Base-by-base conservation (phyloP, 2,888 invertebrate genomes). In the Leptogaster cylindrica region DNA sequence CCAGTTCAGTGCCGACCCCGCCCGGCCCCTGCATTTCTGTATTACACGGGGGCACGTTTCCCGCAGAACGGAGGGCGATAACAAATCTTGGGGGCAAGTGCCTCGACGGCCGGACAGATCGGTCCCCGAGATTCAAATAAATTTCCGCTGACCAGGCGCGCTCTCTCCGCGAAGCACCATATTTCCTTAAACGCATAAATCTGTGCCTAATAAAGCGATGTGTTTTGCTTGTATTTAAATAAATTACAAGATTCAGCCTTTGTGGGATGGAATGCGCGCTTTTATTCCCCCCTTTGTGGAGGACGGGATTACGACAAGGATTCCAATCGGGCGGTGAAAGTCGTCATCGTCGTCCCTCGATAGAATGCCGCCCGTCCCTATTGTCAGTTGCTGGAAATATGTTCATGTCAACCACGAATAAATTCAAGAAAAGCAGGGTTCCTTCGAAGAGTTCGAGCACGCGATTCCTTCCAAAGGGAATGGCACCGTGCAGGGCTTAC, bases 201-300 rank as follows among this genome's bases (percentile, higher is more conserved):
- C 58, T 58, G 25, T 51, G 51, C 51, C 51, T 51, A 51, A 51
- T 51, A 51, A 51, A 58, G 58, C 58, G 58, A 58, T 58, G 58
- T 58, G 58, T 58, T 58, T 58, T 14, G 58, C 41, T 39, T 58
- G 39, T 39, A 58, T 58, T 58, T 58, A 41, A 58, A 58, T 58
- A 58, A 58, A 58, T 58, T 58, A 58, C 58, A 20, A 58, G 27
- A 41, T 58, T 25, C 41, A 33, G 39, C 58, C 39, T 58, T 41
- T 41, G 23, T 39, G 23, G 36, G 41, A 39, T 23, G 23, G 36
- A 58, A 39, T 23, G 14, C 39, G n/a, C 58, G 10, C 14, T 8
- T 58, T 25, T 23, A 16, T 12, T 39, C 23, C 31, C 12, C n/a
- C 39, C 41, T 36, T 41, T 58, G 36, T 12, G 36, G n/a, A 18